phyloP scores from a whole-genome alignment of 2,888 invertebrate genomes.

The Nycteola revayana region DNA sequence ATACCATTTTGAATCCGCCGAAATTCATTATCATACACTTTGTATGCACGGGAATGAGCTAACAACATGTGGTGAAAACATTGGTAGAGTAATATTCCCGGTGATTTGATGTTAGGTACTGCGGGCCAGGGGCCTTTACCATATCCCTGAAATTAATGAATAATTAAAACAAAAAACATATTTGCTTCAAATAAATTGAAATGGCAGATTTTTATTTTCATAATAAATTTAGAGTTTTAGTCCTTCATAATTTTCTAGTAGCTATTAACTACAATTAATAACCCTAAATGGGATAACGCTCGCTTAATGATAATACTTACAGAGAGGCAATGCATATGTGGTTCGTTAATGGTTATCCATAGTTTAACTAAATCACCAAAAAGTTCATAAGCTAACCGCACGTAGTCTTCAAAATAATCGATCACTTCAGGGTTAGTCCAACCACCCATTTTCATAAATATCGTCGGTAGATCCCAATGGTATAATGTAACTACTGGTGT shows the following conservation, averaged over 20 bases:
- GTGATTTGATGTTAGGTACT: constrained; percentile 1
- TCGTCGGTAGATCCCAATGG: constrained; percentile 15
- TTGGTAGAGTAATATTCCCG: constrained; percentile 4
- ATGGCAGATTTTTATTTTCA: too few species aligned
- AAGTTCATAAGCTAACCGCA: constrained; percentile 1
- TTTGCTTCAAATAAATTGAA: too few species aligned
- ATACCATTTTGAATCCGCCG: constrained; percentile 3
- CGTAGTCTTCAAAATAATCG: constrained; percentile 13
- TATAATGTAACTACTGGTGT: constrained; percentile 7
- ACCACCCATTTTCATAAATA: constrained; percentile 2
- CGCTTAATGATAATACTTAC: too few species aligned
- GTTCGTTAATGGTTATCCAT: constrained; percentile 15
- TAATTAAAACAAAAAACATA: not conserved
- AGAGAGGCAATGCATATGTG: constrained; percentile 4
- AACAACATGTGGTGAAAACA: constrained; percentile 8
- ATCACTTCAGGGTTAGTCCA: constrained; percentile 4
- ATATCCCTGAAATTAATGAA: constrained; percentile 4
- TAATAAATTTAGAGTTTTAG: too few species aligned
- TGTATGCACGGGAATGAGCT: constrained; percentile 12
- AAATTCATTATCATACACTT: constrained; percentile 9
- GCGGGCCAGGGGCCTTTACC: not conserved
- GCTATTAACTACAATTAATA: too few species aligned
- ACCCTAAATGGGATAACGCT: too few species aligned
- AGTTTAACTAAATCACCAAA: constrained; percentile 13
- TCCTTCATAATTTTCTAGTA: too few species aligned